Evolutionary conservation across 2,888 invertebrate species (phyloP), one percentile per base, ranked within the genome.

Genomic region (Euclidia mi): DNA sequence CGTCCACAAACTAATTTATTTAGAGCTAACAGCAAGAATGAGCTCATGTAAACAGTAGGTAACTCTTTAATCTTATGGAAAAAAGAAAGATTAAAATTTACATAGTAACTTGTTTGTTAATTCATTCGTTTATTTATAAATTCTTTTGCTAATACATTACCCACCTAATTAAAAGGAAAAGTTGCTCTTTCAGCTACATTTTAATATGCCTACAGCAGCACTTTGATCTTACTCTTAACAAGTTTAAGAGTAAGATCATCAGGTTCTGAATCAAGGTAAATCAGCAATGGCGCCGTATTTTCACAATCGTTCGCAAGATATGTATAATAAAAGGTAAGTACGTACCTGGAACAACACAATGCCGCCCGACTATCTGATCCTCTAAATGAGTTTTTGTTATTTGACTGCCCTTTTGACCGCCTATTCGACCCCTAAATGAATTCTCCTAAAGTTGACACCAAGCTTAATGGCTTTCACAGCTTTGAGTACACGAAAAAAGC

Each of bases 371-470:
- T 66, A 70, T 62, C 67, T 64, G 62, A 69, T 72, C 76, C 62
- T 62, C 64, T 60, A 75, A 74, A 74, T 71, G 73, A 71, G 69
- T 60, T 75, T 74, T 71, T 61, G 66, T 71, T 75, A 73, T 75
- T 62, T 60, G 42, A 61, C 55, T 65, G 37, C 55, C 71, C 41
- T 61, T 71, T 57, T 55, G 61, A 64, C 65, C 61, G 62, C 53
- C 59, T 64, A 44, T 60, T 61, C 45, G 62, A 67, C 64, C 76
- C 56, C 56, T 58, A 58, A 75, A 74, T 71, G 56, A 74, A 69
- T 64, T 71, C 52, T 37, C 61, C 32, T 35, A 51, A 69, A 75
- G 64, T 66, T 75, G 69, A 62, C 65, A 59, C 72, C 51, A 49
- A 56, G 48, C 57, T 69, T 64, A 71, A 75, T 75, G 47, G 56